These are phyloP conservation scores for Furcula furcula DNA, from an alignment of 2,888 invertebrate genomes.

Conservation along the genomic window DNA sequence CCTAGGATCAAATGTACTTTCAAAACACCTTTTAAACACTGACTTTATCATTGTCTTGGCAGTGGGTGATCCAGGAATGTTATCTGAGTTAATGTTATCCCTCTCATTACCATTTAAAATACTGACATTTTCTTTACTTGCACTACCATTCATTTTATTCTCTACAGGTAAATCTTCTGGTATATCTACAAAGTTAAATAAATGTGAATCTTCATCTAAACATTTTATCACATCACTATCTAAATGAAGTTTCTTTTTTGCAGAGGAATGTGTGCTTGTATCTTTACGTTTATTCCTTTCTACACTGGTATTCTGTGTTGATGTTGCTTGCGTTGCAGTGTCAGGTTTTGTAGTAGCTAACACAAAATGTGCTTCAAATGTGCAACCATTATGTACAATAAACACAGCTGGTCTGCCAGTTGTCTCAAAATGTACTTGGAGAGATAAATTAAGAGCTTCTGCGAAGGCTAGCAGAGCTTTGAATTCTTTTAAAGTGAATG, in stretches of 20 bases:
- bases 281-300: conserved; percentile 54
- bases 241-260: conserved; percentile 64
- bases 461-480: conserved; percentile 90
- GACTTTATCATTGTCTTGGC: conserved; percentile 81
- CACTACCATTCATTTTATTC: conserved; percentile 29
- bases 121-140: conserved; percentile 24
- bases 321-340: conserved; percentile 55
- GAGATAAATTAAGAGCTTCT: conserved; percentile 85
- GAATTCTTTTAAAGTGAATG: conserved; percentile 93
- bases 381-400: conserved; percentile 85
- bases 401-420: conserved; percentile 91
- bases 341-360: conserved; percentile 88
- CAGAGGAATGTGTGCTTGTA: conserved; percentile 34
- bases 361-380: conserved; percentile 90
- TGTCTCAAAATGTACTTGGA: conserved; percentile 88
- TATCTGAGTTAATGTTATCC: conserved; percentile 57
- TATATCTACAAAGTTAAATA: conserved; percentile 72
- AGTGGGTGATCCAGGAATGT: conserved; percentile 83
- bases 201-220: conserved; percentile 73
- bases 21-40: conserved; percentile 88
- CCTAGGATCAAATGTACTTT: conserved; percentile 85
- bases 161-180: conserved; percentile 44
- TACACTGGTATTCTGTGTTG: conserved; percentile 64
- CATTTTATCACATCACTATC: conserved; percentile 60
- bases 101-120: no score